Conservation (phyloP, 2,888 invertebrate genomes). For the Pteria penguin region DNA sequence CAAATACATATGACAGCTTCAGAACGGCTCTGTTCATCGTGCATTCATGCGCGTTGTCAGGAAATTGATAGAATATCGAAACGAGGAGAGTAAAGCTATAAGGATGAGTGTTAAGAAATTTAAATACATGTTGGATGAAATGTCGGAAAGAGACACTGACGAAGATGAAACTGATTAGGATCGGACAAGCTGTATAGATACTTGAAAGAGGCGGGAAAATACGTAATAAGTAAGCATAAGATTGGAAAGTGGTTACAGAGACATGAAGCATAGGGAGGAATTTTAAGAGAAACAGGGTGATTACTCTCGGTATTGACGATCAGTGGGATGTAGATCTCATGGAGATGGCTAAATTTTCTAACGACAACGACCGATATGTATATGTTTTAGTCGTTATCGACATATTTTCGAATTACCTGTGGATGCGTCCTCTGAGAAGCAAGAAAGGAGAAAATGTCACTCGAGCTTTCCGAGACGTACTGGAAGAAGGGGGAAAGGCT, state of each 20-base stretch:
- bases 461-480: slow-evolving; percentile 34
- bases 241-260: slow-evolving; percentile 39
- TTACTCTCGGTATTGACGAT: no score
- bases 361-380: slow-evolving; percentile 25
- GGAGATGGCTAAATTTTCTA: no score
- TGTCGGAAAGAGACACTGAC: slow-evolving; percentile 9
- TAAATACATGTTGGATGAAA: slow-evolving; percentile 1
- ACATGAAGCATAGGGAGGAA: slow-evolving; percentile 39
- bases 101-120: slow-evolving; percentile 19
- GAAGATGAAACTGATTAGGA: slow-evolving; percentile 18
- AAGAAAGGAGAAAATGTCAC: slow-evolving; percentile 35
- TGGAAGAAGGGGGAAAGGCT: slow-evolving; percentile 21
- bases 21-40: slow-evolving; percentile 6
- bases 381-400: slow-evolving; percentile 41
- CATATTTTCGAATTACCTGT: no score
- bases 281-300: no score
- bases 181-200: slow-evolving; percentile 41
- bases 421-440: no score
- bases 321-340: no score
- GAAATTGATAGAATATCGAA: background rate
- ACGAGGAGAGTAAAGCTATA: slow-evolving; percentile 4
- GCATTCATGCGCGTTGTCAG: slow-evolving; percentile 3
- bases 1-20: no score
- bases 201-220: slow-evolving; percentile 34
- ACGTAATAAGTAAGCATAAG: slow-evolving; percentile 30